These are phyloP conservation scores for Eudasyphora cyanicolor DNA, from an alignment of 2,888 invertebrate species.

Conservation along the genomic window DNA sequence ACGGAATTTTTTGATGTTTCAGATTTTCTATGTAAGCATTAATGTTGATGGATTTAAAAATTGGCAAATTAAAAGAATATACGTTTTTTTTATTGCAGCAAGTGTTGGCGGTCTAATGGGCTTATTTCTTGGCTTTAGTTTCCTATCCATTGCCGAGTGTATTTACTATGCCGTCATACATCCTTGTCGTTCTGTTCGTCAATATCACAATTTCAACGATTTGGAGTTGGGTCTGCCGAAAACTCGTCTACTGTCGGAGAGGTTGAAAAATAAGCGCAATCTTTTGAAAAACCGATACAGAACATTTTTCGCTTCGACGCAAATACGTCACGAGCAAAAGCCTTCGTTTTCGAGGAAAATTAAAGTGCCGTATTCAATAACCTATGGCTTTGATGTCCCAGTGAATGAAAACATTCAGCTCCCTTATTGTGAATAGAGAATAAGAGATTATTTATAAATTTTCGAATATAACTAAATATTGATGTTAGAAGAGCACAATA, in stretches of 20 bases:
- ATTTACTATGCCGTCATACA: slow-evolving; percentile 86
- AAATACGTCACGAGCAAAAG: background rate
- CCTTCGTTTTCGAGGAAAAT: background rate
- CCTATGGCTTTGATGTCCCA: slow-evolving; percentile 14
- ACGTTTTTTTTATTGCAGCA: slow-evolving; percentile 82
- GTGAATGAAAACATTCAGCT: background rate
- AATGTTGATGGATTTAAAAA: background rate
- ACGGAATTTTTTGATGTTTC: slow-evolving; percentile 90
- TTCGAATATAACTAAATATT: too few species aligned
- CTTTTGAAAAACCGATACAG: slow-evolving; percentile 1
- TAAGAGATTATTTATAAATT: too few species aligned
- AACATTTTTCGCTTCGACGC: background rate
- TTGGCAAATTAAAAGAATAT: background rate
- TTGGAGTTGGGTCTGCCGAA: background rate
- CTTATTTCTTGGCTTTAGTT: slow-evolving; percentile 90
- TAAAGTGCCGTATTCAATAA: background rate
- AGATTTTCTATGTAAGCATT: slow-evolving; percentile 88
- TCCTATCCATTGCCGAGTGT: slow-evolving; percentile 88
- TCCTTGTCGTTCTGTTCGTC: slow-evolving; percentile 77
- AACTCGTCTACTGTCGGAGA: background rate
- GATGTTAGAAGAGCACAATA: too few species aligned
- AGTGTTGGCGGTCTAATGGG: slow-evolving; percentile 90
- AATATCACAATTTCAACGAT: slow-evolving; percentile 24
- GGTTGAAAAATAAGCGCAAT: background rate
- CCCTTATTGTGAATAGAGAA: background rate